Evolutionary conservation across 2,797 vertebrate species (phyloP), one percentile per base, ranked within the genome.

Genomic region (Triplophysa bombifrons): DNA sequence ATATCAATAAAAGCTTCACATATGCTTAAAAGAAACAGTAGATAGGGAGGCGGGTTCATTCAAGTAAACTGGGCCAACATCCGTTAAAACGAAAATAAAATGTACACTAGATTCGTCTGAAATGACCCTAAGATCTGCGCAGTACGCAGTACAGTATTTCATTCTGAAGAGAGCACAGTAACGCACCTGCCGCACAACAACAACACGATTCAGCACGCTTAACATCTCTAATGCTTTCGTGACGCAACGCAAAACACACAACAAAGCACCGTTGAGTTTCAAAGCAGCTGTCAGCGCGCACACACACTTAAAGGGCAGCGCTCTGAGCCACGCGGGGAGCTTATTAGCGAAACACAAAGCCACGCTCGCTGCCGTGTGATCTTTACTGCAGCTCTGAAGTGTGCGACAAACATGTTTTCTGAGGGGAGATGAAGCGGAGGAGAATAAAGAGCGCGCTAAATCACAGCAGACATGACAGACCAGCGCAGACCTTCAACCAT

Each of bases 301-400:
- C 25, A 50, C 20, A 44, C n/a, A 2, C 30, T 68, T 50, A 70
- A 60, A 46, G 38, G 56, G 27, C 25, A 51, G 14, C 14, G 27
- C 53, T 61, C 25, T 2, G 13, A 60, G 75, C 41, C 48, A 56
- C 34, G 5, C 51, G 3, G 56, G 13, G 76, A 86, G 87, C 90
- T 93, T 88, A 91, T 92, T 92, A 92, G 90, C 1, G 84, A 86
- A 90, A 90, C 89, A 92, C 90, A 90, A 90, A 92, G 90, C 87
- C 25, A 27, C 25, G 25, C 25, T 27, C 25, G 25, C 25, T 27
- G 1, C 2, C 81, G 80, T 91, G 82, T 93, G 92, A 93, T 92
- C 90, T 92, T 86, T 76, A 78, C 84, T 87, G 58, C 30, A 81
- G 85, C 89, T 93, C 90, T 92, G 91, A 93, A 90, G 90, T 93